Conservation (phyloP, 1,140 invertebrate species). For the Metaphire vulgaris region DNA sequence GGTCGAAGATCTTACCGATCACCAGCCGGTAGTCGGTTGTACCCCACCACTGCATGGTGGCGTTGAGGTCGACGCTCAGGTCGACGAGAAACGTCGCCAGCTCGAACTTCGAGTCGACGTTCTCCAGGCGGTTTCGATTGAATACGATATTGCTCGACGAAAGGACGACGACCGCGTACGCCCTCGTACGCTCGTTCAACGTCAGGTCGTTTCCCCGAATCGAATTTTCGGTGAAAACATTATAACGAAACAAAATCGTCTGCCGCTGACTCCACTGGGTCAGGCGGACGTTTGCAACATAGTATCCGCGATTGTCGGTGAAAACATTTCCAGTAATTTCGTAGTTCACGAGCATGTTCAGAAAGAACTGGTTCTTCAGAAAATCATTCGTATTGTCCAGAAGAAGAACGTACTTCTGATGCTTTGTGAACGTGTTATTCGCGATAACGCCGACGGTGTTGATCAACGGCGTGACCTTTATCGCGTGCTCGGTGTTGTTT, state of each 20-base stretch:
- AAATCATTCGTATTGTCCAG: constrained; percentile 71
- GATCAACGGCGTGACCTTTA: constrained; percentile 45
- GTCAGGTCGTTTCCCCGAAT: constrained; percentile 73
- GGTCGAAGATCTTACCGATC: constrained; percentile 45
- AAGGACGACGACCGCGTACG: constrained; percentile 81
- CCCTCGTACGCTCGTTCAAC: constrained; percentile 65
- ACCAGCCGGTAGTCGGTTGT: constrained; percentile 44
- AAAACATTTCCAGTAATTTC: constrained; percentile 82
- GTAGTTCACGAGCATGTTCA: constrained; percentile 53
- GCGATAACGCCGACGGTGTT: constrained; percentile 48
- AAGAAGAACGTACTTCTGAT: constrained; percentile 73
- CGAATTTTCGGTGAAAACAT: constrained; percentile 77
- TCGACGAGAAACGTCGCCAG: constrained; percentile 89
- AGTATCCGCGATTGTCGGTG: constrained; percentile 73
- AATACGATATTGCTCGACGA: constrained; percentile 79
- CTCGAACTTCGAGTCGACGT: constrained; percentile 82
- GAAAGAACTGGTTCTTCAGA: constrained; percentile 50
- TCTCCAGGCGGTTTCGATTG: constrained; percentile 84
- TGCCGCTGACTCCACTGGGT: constrained; percentile 77
- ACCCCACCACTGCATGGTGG: constrained; percentile 89
- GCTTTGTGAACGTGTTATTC: constrained; percentile 73
- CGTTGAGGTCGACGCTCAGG: constrained; percentile 87
- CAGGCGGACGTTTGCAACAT: constrained; percentile 76
- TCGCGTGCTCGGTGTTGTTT: constrained; percentile 43
- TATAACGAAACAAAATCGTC: constrained; percentile 75